Evolutionary conservation across 1,140 invertebrate species (phyloP), one percentile per base, ranked within the genome.

Genomic region (Pteromalus puparum): DNA sequence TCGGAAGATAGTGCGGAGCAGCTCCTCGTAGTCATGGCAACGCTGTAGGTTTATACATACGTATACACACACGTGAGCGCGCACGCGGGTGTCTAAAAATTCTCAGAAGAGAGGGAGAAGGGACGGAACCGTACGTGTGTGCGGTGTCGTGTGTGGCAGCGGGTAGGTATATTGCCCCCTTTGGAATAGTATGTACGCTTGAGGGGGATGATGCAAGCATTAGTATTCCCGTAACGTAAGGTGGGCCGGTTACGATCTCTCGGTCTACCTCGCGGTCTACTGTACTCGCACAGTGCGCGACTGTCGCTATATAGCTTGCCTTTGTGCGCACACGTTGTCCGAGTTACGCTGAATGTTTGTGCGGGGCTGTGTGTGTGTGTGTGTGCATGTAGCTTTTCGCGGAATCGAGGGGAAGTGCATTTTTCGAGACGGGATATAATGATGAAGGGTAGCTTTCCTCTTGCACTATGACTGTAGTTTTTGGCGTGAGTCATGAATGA

Each of bases 211-310:
- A 18, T 70, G 28, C 4, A 2, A 1, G 38, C 61, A 83, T 83
- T 77, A 83, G 74, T 83, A 83, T 83, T 83, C 81, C 6, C 2
- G 61, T 1, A 34, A 26, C 81, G 74, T 24, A 61, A 75, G 48
- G 53, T 26, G 79, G 42, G 42, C 38, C 38, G 42, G 28, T 81
- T 81, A 81, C 67, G 70, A 75, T 75, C 72, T 75, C 70, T n/a
- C 38, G 2, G 2, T 18, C 9, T 10, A 1, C 1, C 46, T 48
- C 46, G 1, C 46, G 12, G 1, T 46, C 61, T 67, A 10, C 3
- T n/a, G n/a, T n/a, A n/a, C n/a, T n/a, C n/a, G n/a, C n/a, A n/a
- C n/a, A n/a, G n/a, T n/a, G n/a, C n/a, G n/a, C n/a, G n/a, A n/a
- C n/a, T 15, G 61, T 67, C 67, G 67, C 24, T 9, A n/a, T n/a